Evolutionary conservation across 2,888 invertebrate genomes (phyloP).

Genomic region (Drosophila borealis): DNA sequence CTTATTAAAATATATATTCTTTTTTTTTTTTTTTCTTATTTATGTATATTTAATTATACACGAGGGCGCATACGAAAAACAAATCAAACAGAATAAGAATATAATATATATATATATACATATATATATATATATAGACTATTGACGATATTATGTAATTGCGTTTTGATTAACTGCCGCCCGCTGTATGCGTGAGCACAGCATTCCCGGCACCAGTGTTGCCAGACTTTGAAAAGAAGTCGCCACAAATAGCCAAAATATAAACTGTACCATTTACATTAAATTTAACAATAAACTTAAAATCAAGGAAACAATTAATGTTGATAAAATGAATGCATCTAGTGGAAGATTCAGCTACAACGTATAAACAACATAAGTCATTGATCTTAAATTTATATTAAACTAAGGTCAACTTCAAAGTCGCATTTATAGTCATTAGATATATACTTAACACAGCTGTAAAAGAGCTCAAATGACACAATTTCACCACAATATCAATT

Average conservation of each 20-base stretch:
- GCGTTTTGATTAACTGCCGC: not conserved
- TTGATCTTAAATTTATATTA: too few relatives aligned
- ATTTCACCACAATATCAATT: too few relatives aligned
- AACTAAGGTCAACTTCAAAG: too few relatives aligned
- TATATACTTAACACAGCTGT: not conserved
- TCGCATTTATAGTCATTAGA: not conserved
- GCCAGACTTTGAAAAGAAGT: too few relatives aligned
- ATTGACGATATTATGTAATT: slow-evolving; percentile 24
- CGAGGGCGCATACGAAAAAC: slow-evolving; percentile 36
- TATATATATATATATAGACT: slow-evolving; percentile 3
- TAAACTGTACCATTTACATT: too few relatives aligned
- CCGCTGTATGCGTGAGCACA: not conserved
- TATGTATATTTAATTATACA: slow-evolving; percentile 40
- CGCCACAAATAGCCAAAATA: too few relatives aligned
- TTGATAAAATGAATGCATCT: too few relatives aligned
- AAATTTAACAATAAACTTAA: too few relatives aligned
- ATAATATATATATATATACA: slow-evolving; percentile 20
- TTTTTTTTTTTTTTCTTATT: slow-evolving; percentile 42
- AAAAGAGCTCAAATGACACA: not conserved
- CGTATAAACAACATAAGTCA: too few relatives aligned
- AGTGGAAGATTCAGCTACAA: too few relatives aligned
- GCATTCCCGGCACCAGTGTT: not conserved
- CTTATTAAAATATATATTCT: slow-evolving; percentile 43
- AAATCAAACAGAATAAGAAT: slow-evolving; percentile 29
- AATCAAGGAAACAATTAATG: too few relatives aligned